These are phyloP conservation scores for Gopherus evgoodei DNA, from an alignment of 2,113 vertebrate genomes.

Conservation along the genomic window DNA sequence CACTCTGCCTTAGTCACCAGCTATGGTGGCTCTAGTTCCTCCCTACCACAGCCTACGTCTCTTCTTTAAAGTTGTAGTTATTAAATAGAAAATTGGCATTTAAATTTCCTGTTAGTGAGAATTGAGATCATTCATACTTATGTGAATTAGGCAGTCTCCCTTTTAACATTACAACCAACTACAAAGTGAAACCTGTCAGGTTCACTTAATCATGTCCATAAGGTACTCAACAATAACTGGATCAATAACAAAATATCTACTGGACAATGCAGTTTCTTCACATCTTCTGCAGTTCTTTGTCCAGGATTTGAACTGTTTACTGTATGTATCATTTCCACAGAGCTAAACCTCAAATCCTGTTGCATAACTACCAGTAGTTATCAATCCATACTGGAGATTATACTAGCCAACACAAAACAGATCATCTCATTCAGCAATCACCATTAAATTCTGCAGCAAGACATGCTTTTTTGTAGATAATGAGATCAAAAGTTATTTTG, in stretches of 20 bases:
- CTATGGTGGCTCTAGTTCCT: neutral
- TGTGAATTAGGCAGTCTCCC: neutral
- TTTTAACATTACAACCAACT: neutral
- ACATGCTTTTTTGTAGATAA: constrained; percentile 4
- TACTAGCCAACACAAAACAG: neutral
- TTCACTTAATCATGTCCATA: neutral
- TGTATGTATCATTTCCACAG: neutral
- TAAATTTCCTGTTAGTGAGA: neutral
- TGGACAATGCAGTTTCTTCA: neutral
- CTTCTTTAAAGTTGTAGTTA: neutral
- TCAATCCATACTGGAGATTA: constrained; percentile 18
- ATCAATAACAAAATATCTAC: neutral
- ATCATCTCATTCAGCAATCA: constrained; percentile 6
- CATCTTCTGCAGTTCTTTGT: neutral
- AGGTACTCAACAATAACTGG: neutral
- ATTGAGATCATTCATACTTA: neutral
- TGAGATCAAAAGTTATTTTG: constrained; percentile 6
- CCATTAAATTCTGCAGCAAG: constrained; percentile 13
- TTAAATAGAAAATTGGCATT: neutral
- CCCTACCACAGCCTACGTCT: neutral
- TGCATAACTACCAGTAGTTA: neutral
- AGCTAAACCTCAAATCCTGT: neutral
- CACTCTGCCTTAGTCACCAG: neutral
- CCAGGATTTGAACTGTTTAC: neutral
- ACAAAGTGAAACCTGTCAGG: neutral